Evolutionary conservation across 2,113 vertebrate genomes (phyloP).

Genomic region (Mobula hypostoma): DNA sequence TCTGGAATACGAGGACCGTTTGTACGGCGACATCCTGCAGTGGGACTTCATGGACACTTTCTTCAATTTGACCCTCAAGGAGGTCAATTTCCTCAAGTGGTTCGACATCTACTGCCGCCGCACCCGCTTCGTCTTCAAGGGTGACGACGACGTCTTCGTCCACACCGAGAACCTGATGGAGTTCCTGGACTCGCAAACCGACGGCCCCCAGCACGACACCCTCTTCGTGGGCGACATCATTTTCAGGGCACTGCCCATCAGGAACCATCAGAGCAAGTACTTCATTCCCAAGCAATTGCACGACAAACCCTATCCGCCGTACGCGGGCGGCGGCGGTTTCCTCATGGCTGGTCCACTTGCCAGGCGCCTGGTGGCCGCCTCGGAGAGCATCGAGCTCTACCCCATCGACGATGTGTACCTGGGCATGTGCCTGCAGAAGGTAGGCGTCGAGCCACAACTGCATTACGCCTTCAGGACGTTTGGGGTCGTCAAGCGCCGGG

Average conservation of each 20-base stretch:
- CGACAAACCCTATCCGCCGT: constrained; percentile 61
- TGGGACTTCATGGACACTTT: constrained; percentile 77
- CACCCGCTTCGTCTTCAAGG: constrained; percentile 66
- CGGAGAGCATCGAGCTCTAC: constrained; percentile 60
- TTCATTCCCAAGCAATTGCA: constrained; percentile 66
- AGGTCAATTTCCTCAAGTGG: constrained; percentile 71
- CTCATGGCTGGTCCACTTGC: constrained; percentile 59
- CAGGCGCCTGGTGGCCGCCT: constrained; percentile 50
- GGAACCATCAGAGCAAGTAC: constrained; percentile 69
- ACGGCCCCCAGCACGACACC: constrained; percentile 45
- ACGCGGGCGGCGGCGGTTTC: constrained; percentile 69
- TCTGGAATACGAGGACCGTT: constrained; percentile 61
- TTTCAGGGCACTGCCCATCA: constrained; percentile 61
- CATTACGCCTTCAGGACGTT: constrained; percentile 67
- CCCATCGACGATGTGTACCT: constrained; percentile 81
- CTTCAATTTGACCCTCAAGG: constrained; percentile 67
- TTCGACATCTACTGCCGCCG: constrained; percentile 59
- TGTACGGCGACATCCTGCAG: constrained; percentile 68
- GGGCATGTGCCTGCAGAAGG: constrained; percentile 68
- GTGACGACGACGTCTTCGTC: constrained; percentile 76
- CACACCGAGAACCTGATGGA: constrained; percentile 68
- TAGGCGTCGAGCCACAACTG: constrained; percentile 54
- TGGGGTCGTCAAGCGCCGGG: constrained; percentile 54
- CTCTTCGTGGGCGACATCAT: constrained; percentile 74
- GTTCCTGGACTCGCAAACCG: constrained; percentile 53